phyloP scores from a whole-genome alignment of 1,140 invertebrate species.

The Pseudomyrmex dendroicus region DNA sequence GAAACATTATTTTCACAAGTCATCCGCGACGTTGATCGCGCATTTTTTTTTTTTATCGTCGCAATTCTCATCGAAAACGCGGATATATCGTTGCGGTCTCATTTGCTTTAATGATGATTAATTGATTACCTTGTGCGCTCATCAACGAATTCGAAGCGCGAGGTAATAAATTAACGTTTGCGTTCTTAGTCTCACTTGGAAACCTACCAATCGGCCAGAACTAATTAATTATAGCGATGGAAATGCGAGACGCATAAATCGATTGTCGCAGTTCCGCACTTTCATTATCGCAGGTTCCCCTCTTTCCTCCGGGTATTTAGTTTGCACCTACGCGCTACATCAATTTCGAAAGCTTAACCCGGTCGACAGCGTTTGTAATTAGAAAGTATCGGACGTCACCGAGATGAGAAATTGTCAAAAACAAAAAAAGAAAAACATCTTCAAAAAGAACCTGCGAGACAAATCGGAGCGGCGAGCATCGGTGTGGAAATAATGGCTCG shows the following conservation, averaged over 20 bases:
- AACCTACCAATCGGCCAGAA: constrained; percentile 33
- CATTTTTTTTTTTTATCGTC: neutral
- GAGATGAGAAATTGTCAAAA: neutral
- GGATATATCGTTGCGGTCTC: neutral
- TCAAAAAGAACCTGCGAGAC: constrained; percentile 5
- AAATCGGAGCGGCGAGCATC: constrained; percentile 20
- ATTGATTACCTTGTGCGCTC: neutral
- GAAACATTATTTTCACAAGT: too few species aligned
- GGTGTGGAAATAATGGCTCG: constrained; percentile 11
- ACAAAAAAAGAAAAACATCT: neutral
- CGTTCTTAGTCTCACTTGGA: constrained; percentile 41
- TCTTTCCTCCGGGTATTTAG: neutral
- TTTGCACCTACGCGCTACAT: constrained; percentile 32
- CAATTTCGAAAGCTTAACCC: constrained; percentile 54
- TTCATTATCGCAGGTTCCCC: constrained; percentile 32
- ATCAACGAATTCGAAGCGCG: constrained; percentile 30
- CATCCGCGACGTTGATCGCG: too few species aligned
- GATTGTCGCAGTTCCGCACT: constrained; percentile 41
- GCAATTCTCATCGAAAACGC: neutral
- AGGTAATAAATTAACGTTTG: constrained; percentile 43
- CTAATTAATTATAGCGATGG: constrained; percentile 56
- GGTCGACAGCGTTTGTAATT: constrained; percentile 57
- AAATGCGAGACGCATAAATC: constrained; percentile 53
- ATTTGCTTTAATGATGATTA: constrained; percentile 42
- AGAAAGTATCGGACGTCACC: constrained; percentile 64